Base-by-base conservation (phyloP, 2,113 vertebrate species). In the Quiscalus mexicanus region DNA sequence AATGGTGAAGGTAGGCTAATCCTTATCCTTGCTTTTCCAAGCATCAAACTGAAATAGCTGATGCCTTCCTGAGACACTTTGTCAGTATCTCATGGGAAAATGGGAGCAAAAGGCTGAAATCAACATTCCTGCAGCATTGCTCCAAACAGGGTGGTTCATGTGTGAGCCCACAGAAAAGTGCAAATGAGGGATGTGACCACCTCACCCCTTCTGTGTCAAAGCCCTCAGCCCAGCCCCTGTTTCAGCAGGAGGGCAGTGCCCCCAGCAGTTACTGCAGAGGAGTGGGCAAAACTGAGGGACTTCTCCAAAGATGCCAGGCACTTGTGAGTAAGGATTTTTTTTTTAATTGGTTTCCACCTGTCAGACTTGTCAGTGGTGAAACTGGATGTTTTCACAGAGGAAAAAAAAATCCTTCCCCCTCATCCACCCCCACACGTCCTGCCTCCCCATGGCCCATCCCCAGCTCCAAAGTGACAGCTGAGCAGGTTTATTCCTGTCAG, bases 401-500 rank as follows among this genome's bases (percentile, higher is more conserved):
- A 33, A 86, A 79, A 79, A 79, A 77, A 82, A n/a, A 15, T 50
- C 73, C 83, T 81, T 78, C 90, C 84, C 80, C 86, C 90, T 89
- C 90, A 49, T 20, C 83, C 86, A 12, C 93, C 73, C 65, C 60
- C 94, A 64, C 73, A 47, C 3, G 91, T 92, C 91, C 94, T 95
- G 76, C 56, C 60, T 92, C 67, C 77, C 92, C 68, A 6, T 86
- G 92, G 93, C 92, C 79, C 52, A 8, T 15, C 92, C 94, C 92
- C 95, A 93, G 68, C 79, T 77, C 88, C 47, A 31, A 10, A 25
- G 84, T 73, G 83, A 92, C 83, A 96, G 87, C 71, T 89, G 86
- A 97, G 86, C 69, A 55, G 71, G 89, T 95, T 96, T 96, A 96
- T 96, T 97, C 84, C 87, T 89, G 94, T 67, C 96, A 96, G 42